These are phyloP conservation scores for Coryphaenoides rupestris DNA, from an alignment of 2,113 vertebrate species.

Conservation along the genomic window DNA sequence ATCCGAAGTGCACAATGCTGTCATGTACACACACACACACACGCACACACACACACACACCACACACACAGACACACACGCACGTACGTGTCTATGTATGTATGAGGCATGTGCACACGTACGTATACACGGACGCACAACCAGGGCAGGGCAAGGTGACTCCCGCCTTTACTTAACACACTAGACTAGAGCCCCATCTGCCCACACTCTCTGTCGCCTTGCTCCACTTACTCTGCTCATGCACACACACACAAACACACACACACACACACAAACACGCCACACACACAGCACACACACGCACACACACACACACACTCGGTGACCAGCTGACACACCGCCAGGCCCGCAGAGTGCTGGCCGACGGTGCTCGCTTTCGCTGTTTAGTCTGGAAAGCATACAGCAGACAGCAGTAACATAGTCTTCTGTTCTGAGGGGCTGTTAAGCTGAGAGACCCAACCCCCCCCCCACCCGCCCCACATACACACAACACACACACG, in stretches of 20 bases:
- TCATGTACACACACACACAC: neutral
- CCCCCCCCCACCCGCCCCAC: neutral
- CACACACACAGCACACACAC: slow-evolving; percentile 21
- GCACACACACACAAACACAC: slow-evolving; percentile 29
- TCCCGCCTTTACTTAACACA: slow-evolving; percentile 61
- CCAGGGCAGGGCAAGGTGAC: slow-evolving; percentile 64
- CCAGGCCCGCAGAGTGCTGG: slow-evolving; percentile 35
- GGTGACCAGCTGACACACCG: slow-evolving; percentile 45
- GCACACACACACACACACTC: slow-evolving; percentile 24
- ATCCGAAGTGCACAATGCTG: slow-evolving; percentile 10
- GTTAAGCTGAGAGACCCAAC: too few relatives aligned
- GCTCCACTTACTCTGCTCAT: slow-evolving; percentile 13
- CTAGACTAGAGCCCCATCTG: slow-evolving; percentile 65
- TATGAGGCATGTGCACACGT: neutral
- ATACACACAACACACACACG: slow-evolving; percentile 1
- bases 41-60: slow-evolving; percentile 2
- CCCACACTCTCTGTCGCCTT: slow-evolving; percentile 39
- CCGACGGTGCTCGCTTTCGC: slow-evolving; percentile 45
- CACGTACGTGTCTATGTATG: slow-evolving; percentile 1
- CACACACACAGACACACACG: slow-evolving; percentile 15
- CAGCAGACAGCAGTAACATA: neutral
- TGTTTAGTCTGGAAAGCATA: slow-evolving; percentile 35
- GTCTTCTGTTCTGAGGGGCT: too few relatives aligned
- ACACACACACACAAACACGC: slow-evolving; percentile 18
- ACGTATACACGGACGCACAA: slow-evolving; percentile 6